phyloP scores from a whole-genome alignment of 64 coral and sea anemone species.

The Cladopsammia gracilis region DNA sequence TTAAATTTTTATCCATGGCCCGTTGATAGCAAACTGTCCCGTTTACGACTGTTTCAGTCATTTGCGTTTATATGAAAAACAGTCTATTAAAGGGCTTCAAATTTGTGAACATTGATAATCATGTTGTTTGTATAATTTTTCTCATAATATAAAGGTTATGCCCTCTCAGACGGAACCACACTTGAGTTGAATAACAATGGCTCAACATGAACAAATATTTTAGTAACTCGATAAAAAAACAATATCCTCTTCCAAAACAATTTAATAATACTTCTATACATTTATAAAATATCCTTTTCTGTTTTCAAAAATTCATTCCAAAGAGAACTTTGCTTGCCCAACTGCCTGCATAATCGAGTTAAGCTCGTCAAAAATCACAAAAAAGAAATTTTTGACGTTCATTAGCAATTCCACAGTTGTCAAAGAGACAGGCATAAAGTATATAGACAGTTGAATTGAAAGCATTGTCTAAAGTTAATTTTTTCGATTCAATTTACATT shows the following conservation, averaged over 20 bases:
- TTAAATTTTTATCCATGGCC: no score
- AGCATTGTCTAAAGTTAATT: background rate
- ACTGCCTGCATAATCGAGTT: no score
- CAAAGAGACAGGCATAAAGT: background rate
- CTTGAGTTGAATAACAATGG: background rate
- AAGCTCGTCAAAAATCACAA: background rate
- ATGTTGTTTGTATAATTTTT: conserved; percentile 5
- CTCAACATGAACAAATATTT: conserved; percentile 40
- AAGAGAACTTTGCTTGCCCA: no score
- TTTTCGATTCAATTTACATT: background rate
- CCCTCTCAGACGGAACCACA: background rate
- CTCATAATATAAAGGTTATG: conserved; percentile 4
- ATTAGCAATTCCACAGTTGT: background rate
- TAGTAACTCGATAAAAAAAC: background rate
- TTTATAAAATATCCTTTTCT: background rate
- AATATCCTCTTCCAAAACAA: background rate
- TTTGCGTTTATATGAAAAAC: background rate
- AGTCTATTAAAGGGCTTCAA: background rate
- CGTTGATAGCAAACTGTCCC: no score
- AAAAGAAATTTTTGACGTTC: background rate
- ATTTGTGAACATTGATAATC: background rate
- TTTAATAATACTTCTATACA: no score
- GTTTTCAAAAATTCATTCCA: background rate
- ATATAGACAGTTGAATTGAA: background rate
- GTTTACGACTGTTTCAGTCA: background rate